Conservation (phyloP, 1,140 invertebrate species). For the Adoxophyes honmai region DNA sequence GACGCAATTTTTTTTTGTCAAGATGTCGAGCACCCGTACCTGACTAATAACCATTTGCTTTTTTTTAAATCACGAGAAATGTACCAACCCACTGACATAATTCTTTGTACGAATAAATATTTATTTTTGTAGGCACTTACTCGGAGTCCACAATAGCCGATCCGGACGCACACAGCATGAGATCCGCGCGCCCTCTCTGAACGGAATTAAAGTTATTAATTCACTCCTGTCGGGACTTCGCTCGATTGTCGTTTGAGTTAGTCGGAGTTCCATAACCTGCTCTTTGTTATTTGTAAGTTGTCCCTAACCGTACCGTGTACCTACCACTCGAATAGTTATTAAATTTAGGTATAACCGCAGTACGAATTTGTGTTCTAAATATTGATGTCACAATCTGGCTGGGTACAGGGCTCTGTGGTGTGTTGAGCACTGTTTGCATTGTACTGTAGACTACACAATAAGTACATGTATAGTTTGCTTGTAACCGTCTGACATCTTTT, state of each 20-base stretch:
- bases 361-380: not conserved
- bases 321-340: not conserved
- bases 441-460: not conserved
- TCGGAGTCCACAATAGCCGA: not conserved
- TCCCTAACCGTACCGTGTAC: not conserved
- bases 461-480: too few species aligned
- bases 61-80: too few species aligned
- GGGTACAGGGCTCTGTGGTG: not conserved
- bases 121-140: too few species aligned
- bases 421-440: not conserved
- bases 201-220: constrained; percentile 15
- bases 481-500: too few species aligned
- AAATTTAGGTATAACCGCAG: not conserved
- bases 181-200: not conserved
- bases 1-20: too few species aligned
- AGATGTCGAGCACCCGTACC: too few species aligned
- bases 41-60: too few species aligned
- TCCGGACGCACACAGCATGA: constrained; percentile 5
- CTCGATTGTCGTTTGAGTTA: not conserved
- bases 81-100: too few species aligned
- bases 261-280: constrained; percentile 2
- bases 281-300: constrained; percentile 9
- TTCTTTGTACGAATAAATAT: too few species aligned
- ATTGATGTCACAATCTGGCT: not conserved
- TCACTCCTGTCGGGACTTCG: constrained; percentile 8